These are phyloP conservation scores for Heliocidaris erythrogramma DNA, from an alignment of 35 echinoderm and acorn worm genomes.

Conservation along the genomic window DNA sequence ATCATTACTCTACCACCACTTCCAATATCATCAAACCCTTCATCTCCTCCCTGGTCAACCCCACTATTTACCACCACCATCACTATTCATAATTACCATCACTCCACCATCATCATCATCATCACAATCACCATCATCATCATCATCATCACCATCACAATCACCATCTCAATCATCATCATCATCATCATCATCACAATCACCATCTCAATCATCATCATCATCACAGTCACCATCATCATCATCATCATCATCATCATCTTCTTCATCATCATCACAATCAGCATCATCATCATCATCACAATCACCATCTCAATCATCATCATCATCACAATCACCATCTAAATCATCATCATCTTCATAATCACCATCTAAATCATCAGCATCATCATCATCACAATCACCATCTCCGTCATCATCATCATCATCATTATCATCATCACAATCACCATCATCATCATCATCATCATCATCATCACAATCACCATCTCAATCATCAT, in stretches of 20 bases:
- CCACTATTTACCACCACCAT: background rate
- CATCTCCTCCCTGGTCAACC: no score
- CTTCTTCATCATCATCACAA: no score
- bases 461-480: background rate
- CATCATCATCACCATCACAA: background rate
- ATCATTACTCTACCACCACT: no score
- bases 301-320: background rate
- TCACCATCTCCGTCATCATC: no score
- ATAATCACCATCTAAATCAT: background rate
- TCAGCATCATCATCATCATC: background rate
- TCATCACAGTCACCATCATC: background rate
- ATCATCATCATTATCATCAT: background rate
- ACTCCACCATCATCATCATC: background rate
- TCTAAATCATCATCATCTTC: background rate
- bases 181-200: background rate
- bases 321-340: background rate
- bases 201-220: background rate
- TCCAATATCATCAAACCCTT: no score
- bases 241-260: background rate
- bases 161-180: background rate
- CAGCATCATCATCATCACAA: background rate
- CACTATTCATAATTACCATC: background rate
- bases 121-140: background rate
- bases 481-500: background rate
- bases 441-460: background rate